Conservation (phyloP, 1,140 invertebrate genomes). For the Sycophila sp. region DNA sequence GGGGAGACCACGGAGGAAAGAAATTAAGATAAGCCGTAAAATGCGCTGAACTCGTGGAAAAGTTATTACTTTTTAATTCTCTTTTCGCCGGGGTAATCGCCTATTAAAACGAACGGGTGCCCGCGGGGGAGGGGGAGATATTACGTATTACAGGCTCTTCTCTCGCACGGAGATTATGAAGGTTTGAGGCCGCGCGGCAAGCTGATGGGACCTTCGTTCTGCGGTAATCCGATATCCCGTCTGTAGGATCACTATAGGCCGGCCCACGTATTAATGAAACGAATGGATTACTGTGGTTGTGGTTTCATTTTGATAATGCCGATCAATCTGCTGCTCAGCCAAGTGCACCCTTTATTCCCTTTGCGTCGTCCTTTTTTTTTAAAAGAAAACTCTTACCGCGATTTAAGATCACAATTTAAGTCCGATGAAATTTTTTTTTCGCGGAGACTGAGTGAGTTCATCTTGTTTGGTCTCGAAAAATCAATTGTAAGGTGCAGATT, state of each 20-base stretch:
- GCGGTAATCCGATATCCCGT: neutral
- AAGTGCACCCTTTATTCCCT: neutral
- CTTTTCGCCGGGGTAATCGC: neutral
- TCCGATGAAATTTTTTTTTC: no score
- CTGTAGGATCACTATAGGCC: neutral
- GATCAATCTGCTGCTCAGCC: neutral
- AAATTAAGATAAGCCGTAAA: no score
- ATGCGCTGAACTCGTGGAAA: no score
- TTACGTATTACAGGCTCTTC: neutral
- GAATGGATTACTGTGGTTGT: slow-evolving; percentile 27
- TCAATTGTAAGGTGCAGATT: no score
- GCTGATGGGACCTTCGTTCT: neutral
- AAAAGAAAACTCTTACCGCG: no score
- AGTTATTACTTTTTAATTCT: no score
- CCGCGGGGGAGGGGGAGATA: neutral
- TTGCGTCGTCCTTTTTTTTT: no score
- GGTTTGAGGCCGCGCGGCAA: neutral
- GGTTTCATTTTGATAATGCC: slow-evolving; percentile 5
- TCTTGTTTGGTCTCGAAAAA: no score
- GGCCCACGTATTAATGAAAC: slow-evolving; percentile 23
- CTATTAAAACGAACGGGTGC: neutral
- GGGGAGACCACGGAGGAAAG: no score
- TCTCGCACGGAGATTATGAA: neutral
- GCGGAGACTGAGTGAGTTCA: no score
- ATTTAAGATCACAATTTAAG: no score